These are phyloP conservation scores for Psammodynastes pulverulentus DNA, from an alignment of 2,113 vertebrate genomes.

Conservation along the genomic window DNA sequence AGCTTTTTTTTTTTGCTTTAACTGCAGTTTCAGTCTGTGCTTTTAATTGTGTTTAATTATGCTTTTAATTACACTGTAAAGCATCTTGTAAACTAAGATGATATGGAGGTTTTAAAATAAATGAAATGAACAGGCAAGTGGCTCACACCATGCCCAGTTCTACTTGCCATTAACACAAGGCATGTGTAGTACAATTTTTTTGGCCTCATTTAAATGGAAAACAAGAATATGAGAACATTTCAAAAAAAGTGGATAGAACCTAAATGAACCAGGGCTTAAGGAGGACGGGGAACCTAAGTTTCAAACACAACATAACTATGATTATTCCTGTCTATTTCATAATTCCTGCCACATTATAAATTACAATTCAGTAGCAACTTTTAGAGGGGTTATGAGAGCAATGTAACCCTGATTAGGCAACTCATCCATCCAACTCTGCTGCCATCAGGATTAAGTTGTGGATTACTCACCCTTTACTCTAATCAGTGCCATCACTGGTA, in stretches of 20 bases:
- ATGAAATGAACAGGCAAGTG: not conserved
- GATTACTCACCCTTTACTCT: not conserved
- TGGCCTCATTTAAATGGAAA: not conserved
- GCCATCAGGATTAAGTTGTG: not conserved
- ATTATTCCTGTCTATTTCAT: not conserved
- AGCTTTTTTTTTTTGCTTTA: not conserved
- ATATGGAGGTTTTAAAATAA: not conserved
- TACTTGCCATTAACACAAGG: not conserved
- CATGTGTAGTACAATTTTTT: not conserved
- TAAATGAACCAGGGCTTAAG: not conserved
- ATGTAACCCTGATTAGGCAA: not conserved
- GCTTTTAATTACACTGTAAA: not conserved
- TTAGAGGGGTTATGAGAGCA: not conserved
- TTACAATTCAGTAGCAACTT: not conserved
- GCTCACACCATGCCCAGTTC: not conserved
- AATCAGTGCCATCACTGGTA: not conserved
- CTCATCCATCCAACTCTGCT: not conserved
- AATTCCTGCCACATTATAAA: not conserved
- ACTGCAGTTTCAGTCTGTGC: not conserved
- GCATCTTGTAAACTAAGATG: not conserved
- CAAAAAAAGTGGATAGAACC: not conserved
- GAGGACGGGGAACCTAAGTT: not conserved
- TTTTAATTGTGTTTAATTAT: not conserved
- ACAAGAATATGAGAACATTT: not conserved
- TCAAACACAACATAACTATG: not conserved